Base-by-base conservation (phyloP, 1,140 invertebrate genomes). In the Drosophila varians region DNA sequence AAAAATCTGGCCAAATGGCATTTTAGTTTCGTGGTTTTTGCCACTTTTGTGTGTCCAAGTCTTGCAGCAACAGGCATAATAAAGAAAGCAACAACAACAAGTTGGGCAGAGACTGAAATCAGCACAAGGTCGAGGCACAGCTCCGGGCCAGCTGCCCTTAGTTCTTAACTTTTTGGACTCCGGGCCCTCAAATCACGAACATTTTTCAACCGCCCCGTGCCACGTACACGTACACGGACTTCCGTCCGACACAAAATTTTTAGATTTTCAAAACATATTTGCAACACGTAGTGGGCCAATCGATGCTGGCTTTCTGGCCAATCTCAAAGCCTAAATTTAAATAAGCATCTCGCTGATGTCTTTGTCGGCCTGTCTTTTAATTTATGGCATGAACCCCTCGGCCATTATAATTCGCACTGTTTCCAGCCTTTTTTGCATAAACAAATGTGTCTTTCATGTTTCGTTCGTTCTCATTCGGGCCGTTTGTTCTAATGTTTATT, bases 401-500 rank as follows among this genome's bases (percentile, higher is more conserved):
- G 60, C 55, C 43, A 66, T 66, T 66, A 53, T 31, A 65, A 66
- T 66, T 66, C 46, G 61, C 62, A 66, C 62, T 66, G 60, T 26
- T 51, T 8, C 6, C 11, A 18, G 16, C n/a, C 14, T 4, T 16
- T 23, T 55, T 57, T 46, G 36, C 21, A 65, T 66, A 66, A 31
- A 34, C 60, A 14, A 45, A 66, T 66, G 64, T 43, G 21, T 21
- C 64, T 71, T 71, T 71, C 38, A 46, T 71, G 66, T 71, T 52
- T 51, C 36, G 46, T 46, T 57, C 53, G 36, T 19, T 71, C 53
- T 19, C n/a, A n/a, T n/a, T n/a, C 0, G 31, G 19, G 45, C 18
- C 25, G 26, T 14, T 58, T 60, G 25, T 16, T 31, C 53, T 71
- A 71, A 71, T 71, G 68, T 71, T 71, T 71, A 71, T 71, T 71